Evolutionary conservation across 2,888 invertebrate species (phyloP), one percentile per base, ranked within the genome.

Genomic region (Dastarcus helophoroides): DNA sequence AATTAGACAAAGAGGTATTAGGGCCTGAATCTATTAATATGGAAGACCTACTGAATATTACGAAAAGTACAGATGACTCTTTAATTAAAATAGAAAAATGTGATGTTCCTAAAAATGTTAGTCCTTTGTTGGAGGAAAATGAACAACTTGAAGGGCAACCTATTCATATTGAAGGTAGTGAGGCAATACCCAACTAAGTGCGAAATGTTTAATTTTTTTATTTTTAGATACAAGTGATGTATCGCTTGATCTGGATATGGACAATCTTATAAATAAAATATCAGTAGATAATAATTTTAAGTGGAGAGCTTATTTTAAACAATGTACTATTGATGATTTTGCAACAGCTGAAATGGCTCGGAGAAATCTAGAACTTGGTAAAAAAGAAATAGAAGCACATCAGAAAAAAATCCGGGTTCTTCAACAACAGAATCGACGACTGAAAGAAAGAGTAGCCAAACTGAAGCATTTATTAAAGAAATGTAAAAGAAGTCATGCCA

Each of bases 221-320:
- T 23, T 7, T 26, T 12, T 13, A 13, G 26, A 26, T 13, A 7
- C 14, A 5, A 23, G 11, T 9, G 24, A 23, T 6, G 24, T 17
- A 4, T 3, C 5, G n/a, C n/a, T n/a, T n/a, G n/a, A 19, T 19
- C 16, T 31, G 2, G 31, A 35, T 10, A 27, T 35, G 2, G 35
- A 35, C 23, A 35, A 24, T 17, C 10, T 35, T 14, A 31, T 35
- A 14, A 31, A 10, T 16, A 35, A 35, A 31, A 35, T 35, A 15
- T 31, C 35, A 2, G 35, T 31, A 3, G 35, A 35, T 23, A 35
- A 35, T 25, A 35, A 35, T 35, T 35, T 35, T 25, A 35, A 35
- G 11, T 35, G 35, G 35, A 30, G 23, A 14, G 35, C 35, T 7
- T 35, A 35, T 10, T 35, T 35, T 17, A 35, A 35, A 14, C 35